These are phyloP conservation scores for Netelia melanura DNA, from an alignment of 2,888 invertebrate genomes.

Conservation along the genomic window DNA sequence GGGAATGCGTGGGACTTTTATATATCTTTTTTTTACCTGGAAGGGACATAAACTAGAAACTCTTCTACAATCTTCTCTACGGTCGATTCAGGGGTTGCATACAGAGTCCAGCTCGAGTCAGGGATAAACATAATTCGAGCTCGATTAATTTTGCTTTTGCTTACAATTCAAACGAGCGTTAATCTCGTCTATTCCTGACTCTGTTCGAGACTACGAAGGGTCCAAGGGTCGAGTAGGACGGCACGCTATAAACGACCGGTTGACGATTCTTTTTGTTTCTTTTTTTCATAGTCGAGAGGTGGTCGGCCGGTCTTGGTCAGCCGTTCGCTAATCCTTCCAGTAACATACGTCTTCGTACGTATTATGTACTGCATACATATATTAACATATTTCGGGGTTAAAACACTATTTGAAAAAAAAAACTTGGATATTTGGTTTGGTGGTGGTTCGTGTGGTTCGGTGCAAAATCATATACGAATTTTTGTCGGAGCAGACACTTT, in stretches of 20 bases:
- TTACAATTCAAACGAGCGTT: not conserved
- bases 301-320: conserved; percentile 81
- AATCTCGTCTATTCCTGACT: not conserved
- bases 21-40: not conserved
- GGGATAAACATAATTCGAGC: not conserved
- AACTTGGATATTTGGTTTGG: conserved; percentile 67
- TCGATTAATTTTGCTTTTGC: not conserved
- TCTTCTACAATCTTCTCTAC: conserved; percentile 17
- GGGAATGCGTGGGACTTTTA: conserved; percentile 23
- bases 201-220: conserved; percentile 38
- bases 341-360: conserved; percentile 59
- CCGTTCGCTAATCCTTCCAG: conserved; percentile 68
- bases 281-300: conserved; percentile 58
- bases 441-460: conserved; percentile 86
- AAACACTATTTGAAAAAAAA: conserved; percentile 65
- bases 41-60: not conserved
- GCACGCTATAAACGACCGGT: conserved; percentile 15
- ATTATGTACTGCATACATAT: conserved; percentile 35
- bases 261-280: conserved; percentile 28
- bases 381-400: conserved; percentile 51
- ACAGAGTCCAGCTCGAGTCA: conserved; percentile 32
- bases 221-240: not conserved
- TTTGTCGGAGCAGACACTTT: conserved; percentile 43
- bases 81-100: conserved; percentile 30
- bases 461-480: conserved; percentile 87